Evolutionary conservation across 2,797 vertebrate species (phyloP).

Genomic region (Ispidina lecontei): DNA sequence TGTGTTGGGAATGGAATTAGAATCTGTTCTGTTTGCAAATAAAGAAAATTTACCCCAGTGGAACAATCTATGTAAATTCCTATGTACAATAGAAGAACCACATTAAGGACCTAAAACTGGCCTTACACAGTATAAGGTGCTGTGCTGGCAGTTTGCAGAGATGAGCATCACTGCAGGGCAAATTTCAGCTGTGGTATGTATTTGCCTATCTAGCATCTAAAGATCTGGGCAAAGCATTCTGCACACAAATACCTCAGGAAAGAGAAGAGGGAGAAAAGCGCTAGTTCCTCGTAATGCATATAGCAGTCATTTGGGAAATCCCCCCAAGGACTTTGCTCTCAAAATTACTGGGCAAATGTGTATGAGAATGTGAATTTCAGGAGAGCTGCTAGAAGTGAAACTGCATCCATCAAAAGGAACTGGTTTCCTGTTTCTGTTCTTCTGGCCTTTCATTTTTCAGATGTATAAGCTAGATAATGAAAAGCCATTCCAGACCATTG

Average conservation of each 20-base stretch:
- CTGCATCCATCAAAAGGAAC: conserved; percentile 49
- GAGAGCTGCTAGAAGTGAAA: conserved; percentile 27
- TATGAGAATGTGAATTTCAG: conserved; percentile 45
- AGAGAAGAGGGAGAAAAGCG: conserved; percentile 1
- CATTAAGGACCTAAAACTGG: conserved; percentile 40
- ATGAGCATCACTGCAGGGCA: conserved; percentile 32
- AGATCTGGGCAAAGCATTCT: conserved; percentile 16
- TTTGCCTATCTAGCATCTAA: conserved; percentile 62
- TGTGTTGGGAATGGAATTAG: background rate
- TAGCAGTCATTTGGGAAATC: conserved; percentile 54
- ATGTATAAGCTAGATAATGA: conserved; percentile 52
- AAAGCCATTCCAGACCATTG: conserved; percentile 55
- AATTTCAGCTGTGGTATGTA: background rate
- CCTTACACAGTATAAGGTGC: background rate
- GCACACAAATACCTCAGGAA: conserved; percentile 36
- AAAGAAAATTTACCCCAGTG: background rate
- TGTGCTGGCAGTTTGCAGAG: conserved; percentile 17
- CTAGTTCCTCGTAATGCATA: background rate
- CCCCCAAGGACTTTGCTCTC: conserved; percentile 45
- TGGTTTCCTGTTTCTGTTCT: conserved; percentile 40
- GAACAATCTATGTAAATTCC: conserved; percentile 25
- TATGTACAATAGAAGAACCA: conserved; percentile 24
- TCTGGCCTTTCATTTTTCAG: conserved; percentile 54
- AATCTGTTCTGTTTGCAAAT: conserved; percentile 19
- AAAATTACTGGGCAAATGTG: conserved; percentile 36